A percentile compares a stretch with the other conserved stretches of the same genome.
Conservation (phyloP, 2,888 invertebrate species). For the Bhutanitis thaidina region DNA sequence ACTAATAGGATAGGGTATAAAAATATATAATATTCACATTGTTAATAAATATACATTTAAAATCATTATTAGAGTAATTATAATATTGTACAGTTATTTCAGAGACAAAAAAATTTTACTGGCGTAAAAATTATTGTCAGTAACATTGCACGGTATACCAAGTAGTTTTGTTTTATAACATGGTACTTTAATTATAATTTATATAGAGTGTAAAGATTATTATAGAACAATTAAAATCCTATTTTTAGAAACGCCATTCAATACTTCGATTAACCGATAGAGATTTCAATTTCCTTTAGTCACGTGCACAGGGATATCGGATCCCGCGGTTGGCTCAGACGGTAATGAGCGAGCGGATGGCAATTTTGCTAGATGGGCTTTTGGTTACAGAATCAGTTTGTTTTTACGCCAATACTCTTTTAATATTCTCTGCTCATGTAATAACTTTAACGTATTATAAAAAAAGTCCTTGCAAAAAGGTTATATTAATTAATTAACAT, state of each 20-base stretch:
- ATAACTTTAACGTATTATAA: neutral
- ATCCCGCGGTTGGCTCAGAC: slow-evolving; percentile 71
- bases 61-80: no score
- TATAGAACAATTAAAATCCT: slow-evolving; percentile 47
- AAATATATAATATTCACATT: no score
- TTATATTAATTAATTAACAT: no score
- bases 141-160: no score
- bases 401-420: slow-evolving; percentile 66
- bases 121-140: no score
- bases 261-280: slow-evolving; percentile 77
- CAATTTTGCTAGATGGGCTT: slow-evolving; percentile 75
- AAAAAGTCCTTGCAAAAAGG: no score
- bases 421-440: slow-evolving; percentile 45
- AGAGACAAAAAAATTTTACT: no score
- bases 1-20: no score
- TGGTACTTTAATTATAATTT: neutral
- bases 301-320: slow-evolving; percentile 74
- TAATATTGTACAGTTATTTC: no score
- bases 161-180: no score
- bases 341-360: slow-evolving; percentile 76
- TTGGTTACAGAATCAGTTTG: slow-evolving; percentile 60
- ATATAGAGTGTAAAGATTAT: slow-evolving; percentile 1
- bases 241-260: slow-evolving; percentile 50
- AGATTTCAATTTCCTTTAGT: slow-evolving; percentile 79
- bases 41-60: no score